phyloP scores from a whole-genome alignment of 2,797 vertebrate genomes.

The Notolabrus celidotus region DNA sequence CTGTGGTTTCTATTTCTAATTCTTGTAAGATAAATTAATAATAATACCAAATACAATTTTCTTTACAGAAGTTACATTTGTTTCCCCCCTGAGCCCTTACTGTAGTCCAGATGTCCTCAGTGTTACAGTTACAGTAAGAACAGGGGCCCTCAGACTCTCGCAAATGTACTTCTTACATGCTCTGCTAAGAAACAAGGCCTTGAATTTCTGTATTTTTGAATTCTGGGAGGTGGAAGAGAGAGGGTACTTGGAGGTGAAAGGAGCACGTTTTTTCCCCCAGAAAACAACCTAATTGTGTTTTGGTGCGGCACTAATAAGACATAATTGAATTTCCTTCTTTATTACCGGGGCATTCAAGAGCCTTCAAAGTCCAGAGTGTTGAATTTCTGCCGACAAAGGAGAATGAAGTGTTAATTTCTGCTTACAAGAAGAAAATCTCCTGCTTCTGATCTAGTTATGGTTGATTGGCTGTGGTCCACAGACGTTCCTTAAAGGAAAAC shows the following conservation, averaged over 20 bases:
- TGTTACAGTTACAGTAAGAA: background rate
- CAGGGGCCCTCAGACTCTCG: background rate
- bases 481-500: conserved; percentile 85
- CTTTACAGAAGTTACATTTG: no score
- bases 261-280: conserved; percentile 58
- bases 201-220: conserved; percentile 34
- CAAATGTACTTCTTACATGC: background rate
- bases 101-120: no score
- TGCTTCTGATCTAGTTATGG: conserved; percentile 85
- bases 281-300: conserved; percentile 82
- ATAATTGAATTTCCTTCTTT: conserved; percentile 80
- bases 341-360: conserved; percentile 71
- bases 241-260: conserved; percentile 54
- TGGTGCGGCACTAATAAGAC: conserved; percentile 68
- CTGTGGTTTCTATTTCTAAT: no score
- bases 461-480: conserved; percentile 82
- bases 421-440: conserved; percentile 88
- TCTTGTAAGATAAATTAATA: background rate
- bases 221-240: conserved; percentile 20
- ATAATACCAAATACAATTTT: no score
- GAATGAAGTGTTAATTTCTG: conserved; percentile 90
- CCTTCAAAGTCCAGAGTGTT: conserved; percentile 78
- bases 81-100: no score
- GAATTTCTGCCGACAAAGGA: conserved; percentile 90
- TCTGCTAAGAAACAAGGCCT: conserved; percentile 15